phyloP scores from a whole-genome alignment of 1,140 invertebrate genomes.

The Xylocopa sonorina region DNA sequence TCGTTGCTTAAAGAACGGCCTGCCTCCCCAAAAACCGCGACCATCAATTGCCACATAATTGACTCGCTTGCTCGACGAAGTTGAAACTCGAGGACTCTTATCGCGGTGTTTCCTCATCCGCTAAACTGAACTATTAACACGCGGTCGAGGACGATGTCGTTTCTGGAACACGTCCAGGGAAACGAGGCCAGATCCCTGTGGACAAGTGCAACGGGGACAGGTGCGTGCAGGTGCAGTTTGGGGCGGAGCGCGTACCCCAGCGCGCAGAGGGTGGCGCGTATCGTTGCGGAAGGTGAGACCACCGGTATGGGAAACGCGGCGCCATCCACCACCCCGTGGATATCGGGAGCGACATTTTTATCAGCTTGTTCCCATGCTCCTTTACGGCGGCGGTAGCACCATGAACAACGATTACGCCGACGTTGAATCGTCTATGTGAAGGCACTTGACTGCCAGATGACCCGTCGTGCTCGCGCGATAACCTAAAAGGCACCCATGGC shows the following conservation, averaged over 20 bases:
- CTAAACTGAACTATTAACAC: not conserved
- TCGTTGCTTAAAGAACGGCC: too few relatives aligned
- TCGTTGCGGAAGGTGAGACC: conserved; percentile 24
- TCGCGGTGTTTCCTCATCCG: not conserved
- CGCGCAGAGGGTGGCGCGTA: not conserved
- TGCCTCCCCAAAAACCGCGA: too few relatives aligned
- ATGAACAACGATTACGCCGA: conserved; percentile 73
- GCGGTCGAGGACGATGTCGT: not conserved
- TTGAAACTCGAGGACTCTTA: too few relatives aligned
- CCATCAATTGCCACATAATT: too few relatives aligned
- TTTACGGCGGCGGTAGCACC: conserved; percentile 77
- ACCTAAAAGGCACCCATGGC: conserved; percentile 81
- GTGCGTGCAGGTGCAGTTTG: conserved; percentile 40
- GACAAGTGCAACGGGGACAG: conserved; percentile 36
- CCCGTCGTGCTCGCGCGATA: conserved; percentile 79
- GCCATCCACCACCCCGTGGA: conserved; percentile 18
- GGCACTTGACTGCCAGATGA: conserved; percentile 83
- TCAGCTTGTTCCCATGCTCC: conserved; percentile 79
- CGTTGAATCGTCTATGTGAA: conserved; percentile 67
- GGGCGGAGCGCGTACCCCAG: not conserved
- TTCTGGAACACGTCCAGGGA: conserved; percentile 8
- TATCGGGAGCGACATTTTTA: conserved; percentile 76
- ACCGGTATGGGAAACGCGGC: conserved; percentile 23
- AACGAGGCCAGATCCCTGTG: not conserved
- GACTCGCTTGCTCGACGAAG: too few relatives aligned